Evolutionary conservation across 2,888 invertebrate genomes (phyloP), one percentile per base, ranked within the genome.

Genomic region (Eledone cirrhosa): DNA sequence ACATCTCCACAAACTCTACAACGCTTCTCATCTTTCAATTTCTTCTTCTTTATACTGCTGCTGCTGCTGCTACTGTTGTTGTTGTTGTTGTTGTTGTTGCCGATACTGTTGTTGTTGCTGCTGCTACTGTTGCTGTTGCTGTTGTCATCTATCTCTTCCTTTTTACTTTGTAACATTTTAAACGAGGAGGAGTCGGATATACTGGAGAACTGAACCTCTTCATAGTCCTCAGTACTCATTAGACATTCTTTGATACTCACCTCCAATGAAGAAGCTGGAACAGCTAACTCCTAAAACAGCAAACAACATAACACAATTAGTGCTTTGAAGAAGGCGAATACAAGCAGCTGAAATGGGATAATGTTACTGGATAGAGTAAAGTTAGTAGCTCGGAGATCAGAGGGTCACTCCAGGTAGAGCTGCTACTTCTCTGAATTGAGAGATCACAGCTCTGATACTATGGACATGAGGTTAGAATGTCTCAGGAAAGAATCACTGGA

Each of bases 1-100:
- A 94, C 94, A 90, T 97, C 97, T 0, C 97, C 97, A 90, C 97
- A 98, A 48, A 81, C 81, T 47, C 80, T 41, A 33, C 81, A 80
- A 48, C 78, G 48, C 59, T 80, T 80, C 22, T 79, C 78, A 48
- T 80, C 80, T 80, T 80, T 80, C 27, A 53, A 33, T 48, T 83
- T 82, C 24, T 79, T 48, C 59, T 81, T 80, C 53, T 81, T 80
- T 33, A 77, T 78, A 19, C 75, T 77, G 24, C 77, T 53, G 59
- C 67, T 78, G 53, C 24, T 48, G 22, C 48, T 53, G 27, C 76
- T 74, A 2, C 74, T 69, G 29, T 48, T 79, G 13, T 77, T 59
- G 41, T n/a, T 24, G 33, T 77, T 78, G 16, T 74, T 77, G 22
- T 77, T 53, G 59, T 65, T 78, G 53, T 31, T 48, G 22, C 48